Percentiles rank a stretch among this genome's conserved stretches.
Conservation (phyloP, 1,140 invertebrate species). For the Diabrotica virgifera region DNA sequence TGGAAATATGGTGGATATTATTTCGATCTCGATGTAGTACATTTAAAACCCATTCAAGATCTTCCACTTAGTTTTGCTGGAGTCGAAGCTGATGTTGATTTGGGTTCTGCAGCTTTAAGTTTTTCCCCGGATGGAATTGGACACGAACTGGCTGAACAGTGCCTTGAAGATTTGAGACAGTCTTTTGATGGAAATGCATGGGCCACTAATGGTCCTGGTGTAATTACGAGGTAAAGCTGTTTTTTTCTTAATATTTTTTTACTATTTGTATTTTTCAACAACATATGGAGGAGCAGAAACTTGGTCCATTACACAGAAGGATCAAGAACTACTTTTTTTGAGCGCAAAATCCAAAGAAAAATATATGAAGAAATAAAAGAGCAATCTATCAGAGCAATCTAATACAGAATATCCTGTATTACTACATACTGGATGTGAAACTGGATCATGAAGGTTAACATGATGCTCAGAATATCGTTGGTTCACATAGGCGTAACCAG, state of each 20-base stretch:
- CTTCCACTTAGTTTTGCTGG: slow-evolving; percentile 63
- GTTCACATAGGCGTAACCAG: too few relatives aligned
- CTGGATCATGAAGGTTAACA: too few relatives aligned
- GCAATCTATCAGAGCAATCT: slow-evolving; percentile 8
- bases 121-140: slow-evolving; percentile 55
- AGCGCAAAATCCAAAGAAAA: not conserved
- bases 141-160: slow-evolving; percentile 55
- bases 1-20: slow-evolving; percentile 79
- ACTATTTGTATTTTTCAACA: too few relatives aligned
- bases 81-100: slow-evolving; percentile 56
- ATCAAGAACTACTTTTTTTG: too few relatives aligned
- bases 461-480: too few relatives aligned
- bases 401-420: too few relatives aligned
- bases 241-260: too few relatives aligned
- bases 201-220: slow-evolving; percentile 71
- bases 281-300: too few relatives aligned
- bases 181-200: slow-evolving; percentile 63
- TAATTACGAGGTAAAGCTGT: slow-evolving; percentile 56
- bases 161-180: slow-evolving; percentile 56
- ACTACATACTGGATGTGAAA: too few relatives aligned
- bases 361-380: not conserved
- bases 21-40: slow-evolving; percentile 72
- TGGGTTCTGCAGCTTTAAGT: slow-evolving; percentile 65
- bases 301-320: too few relatives aligned
- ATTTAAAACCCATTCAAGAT: slow-evolving; percentile 59